Conservation (phyloP, 2,113 vertebrate species). For the Burhinus bistriatus region DNA sequence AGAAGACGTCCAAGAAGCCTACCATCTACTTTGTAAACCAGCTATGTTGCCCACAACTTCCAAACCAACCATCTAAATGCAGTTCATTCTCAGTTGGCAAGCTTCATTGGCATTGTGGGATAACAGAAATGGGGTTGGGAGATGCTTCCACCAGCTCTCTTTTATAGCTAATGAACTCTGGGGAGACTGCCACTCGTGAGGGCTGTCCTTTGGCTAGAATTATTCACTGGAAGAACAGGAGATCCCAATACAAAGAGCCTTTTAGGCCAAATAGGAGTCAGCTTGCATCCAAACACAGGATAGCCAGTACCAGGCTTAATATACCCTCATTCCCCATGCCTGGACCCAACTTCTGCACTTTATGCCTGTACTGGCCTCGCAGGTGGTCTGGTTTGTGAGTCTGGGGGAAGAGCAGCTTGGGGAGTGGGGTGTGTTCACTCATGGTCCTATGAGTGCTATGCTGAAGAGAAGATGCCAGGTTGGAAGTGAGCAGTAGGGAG, state of each 20-base stretch:
- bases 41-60: not conserved
- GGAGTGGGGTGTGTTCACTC: not conserved
- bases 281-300: not conserved
- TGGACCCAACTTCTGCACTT: not conserved
- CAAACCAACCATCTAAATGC: not conserved
- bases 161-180: not conserved
- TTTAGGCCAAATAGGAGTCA: not conserved
- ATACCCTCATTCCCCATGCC: not conserved
- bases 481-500: not conserved
- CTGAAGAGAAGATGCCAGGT: not conserved
- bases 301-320: not conserved
- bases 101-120: not conserved
- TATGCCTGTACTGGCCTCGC: fast-evolving
- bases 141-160: not conserved
- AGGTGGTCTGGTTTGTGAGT: not conserved
- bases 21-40: not conserved
- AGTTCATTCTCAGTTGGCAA: not conserved
- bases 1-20: not conserved
- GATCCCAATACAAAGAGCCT: not conserved
- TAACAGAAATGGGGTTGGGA: not conserved
- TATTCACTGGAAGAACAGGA: not conserved
- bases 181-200: not conserved
- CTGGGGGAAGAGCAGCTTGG: not conserved
- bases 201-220: not conserved
- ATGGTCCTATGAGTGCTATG: fast-evolving